Conservation (phyloP, 1,140 invertebrate genomes). For the Theocolax elegans region DNA sequence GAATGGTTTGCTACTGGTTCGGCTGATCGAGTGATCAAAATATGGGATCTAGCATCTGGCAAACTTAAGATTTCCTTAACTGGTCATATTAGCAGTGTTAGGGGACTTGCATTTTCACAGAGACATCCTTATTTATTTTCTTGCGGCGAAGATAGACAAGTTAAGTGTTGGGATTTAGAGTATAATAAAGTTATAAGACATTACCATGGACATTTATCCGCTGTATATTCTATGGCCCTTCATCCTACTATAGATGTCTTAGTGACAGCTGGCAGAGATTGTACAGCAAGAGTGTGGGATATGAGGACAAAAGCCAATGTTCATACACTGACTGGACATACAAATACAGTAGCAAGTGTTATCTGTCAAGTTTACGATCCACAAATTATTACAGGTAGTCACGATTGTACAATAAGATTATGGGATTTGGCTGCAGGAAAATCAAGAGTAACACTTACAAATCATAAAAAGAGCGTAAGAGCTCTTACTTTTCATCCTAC, state of each 20-base stretch:
- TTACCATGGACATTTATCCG: slow-evolving; percentile 98
- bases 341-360: slow-evolving; percentile 96
- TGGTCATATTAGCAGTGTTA: slow-evolving; percentile 97
- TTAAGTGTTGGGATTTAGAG: slow-evolving; percentile 99
- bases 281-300: slow-evolving; percentile 97
- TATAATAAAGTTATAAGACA: slow-evolving; percentile 99
- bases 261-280: slow-evolving; percentile 93
- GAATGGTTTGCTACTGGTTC: slow-evolving; percentile 95
- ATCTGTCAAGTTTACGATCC: slow-evolving; percentile 93
- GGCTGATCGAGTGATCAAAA: slow-evolving; percentile 98
- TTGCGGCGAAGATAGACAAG: slow-evolving; percentile 98
- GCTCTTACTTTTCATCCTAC: slow-evolving; percentile 92
- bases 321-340: slow-evolving; percentile 95
- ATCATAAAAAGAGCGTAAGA: slow-evolving; percentile 99
- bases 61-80: slow-evolving; percentile 97
- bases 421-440: slow-evolving; percentile 98
- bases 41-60: slow-evolving; percentile 97
- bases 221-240: slow-evolving; percentile 92
- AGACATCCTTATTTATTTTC: slow-evolving; percentile 98
- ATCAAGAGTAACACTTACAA: slow-evolving; percentile 94
- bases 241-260: slow-evolving; percentile 97
- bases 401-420: slow-evolving; percentile 88
- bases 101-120: slow-evolving; percentile 92
- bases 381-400: slow-evolving; percentile 86
- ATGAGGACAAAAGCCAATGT: slow-evolving; percentile 99